These are phyloP conservation scores for Eira barbara DNA, from an alignment of 2,113 vertebrate genomes.

Conservation along the genomic window DNA sequence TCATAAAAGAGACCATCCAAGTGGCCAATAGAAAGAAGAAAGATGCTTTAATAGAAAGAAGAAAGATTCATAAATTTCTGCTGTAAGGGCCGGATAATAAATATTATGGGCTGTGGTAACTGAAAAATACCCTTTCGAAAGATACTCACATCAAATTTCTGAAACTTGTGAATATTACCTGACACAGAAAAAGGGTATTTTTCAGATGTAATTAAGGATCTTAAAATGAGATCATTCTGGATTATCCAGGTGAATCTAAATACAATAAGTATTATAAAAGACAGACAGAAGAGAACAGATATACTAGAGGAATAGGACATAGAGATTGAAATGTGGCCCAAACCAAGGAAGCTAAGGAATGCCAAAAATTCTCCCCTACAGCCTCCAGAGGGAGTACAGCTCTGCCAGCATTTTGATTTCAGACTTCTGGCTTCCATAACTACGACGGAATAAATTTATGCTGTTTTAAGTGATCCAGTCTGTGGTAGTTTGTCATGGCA, in stretches of 20 bases:
- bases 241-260: not conserved
- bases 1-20: not conserved
- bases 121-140: not conserved
- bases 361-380: not conserved
- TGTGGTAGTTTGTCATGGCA: not conserved
- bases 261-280: not conserved
- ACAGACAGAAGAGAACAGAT: not conserved
- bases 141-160: not conserved
- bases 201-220: not conserved
- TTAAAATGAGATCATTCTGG: not conserved
- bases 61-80: not conserved
- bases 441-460: not conserved
- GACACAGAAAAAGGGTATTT: not conserved
- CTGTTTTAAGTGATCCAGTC: not conserved
- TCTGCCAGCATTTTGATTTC: not conserved
- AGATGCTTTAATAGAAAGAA: not conserved
- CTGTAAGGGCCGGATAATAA: not conserved
- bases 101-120: not conserved
- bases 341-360: not conserved
- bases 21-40: not conserved
- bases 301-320: not conserved
- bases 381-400: not conserved
- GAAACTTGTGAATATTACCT: not conserved
- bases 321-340: not conserved
- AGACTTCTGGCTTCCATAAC: not conserved